Evolutionary conservation across 2,797 vertebrate species (phyloP), one percentile per base, ranked within the genome.

Genomic region (Mormyrops boulengeri): DNA sequence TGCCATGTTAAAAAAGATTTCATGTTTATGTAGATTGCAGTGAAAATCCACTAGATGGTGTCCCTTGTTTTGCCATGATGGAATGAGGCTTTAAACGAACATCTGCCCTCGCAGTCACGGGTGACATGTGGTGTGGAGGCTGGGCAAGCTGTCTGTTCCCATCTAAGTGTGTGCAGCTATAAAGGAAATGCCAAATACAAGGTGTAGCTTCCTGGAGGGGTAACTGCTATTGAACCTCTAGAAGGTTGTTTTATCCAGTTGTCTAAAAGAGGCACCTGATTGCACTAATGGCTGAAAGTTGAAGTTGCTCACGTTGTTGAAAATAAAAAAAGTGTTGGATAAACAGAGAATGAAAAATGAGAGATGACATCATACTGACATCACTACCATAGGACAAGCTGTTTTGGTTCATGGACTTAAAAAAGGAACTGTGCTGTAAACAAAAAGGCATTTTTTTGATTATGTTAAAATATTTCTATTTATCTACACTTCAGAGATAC

Each of bases 21-120:
- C 91, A 92, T 90, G 88, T 89, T 90, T 91, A 88, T 90, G 90
- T 91, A 90, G 77, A 91, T 88, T 92, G 88, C 88, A 85, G 90
- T 90, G 80, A 89, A 89, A 89, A 91, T 90, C 91, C 91, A 89
- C 92, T 91, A 92, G 90, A 90, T 91, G 91, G 91, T 89, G 90
- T 92, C 88, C 88, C 90, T 90, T 85, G 89, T 92, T 90, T 88
- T 90, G 57, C 85, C 55, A 14, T 49, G 89, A 90, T 85, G 50
- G 88, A 87, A 88, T n/a, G 19, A 60, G 47, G 89, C 89, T 52
- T 87, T 85, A 85, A 30, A 50, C 30, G 82, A 85, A 55, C 85
- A 88, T 84, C 89, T 90, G 87, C 91, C 90, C 17, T 41, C 90
- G 88, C 55, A 38, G 77, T 49, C 30, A 44, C 89, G 30, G 22